phyloP scores from a whole-genome alignment of 2,888 invertebrate species.

The Philaethria dido region DNA sequence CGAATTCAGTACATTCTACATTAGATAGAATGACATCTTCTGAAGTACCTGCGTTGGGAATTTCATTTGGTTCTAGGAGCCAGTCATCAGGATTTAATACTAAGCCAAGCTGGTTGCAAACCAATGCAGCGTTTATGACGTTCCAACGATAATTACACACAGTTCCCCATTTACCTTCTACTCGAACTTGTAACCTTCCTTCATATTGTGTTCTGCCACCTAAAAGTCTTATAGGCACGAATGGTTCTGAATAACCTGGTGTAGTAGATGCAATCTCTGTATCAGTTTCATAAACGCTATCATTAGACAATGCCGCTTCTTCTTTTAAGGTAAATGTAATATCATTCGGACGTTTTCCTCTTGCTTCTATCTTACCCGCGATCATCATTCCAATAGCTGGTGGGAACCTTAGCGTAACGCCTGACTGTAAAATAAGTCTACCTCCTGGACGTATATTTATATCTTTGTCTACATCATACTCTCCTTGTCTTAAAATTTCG shows the following conservation, averaged over 20 bases:
- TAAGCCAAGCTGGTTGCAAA: conserved; percentile 97
- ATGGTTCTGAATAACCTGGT: conserved; percentile 84
- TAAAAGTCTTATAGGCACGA: conserved; percentile 89
- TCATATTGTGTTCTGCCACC: conserved; percentile 92
- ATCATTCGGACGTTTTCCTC: conserved; percentile 90
- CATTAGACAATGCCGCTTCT: conserved; percentile 86
- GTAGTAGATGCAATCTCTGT: conserved; percentile 85
- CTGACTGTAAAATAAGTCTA: conserved; percentile 92
- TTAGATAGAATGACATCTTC: conserved; percentile 92
- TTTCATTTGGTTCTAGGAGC: conserved; percentile 91
- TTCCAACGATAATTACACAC: conserved; percentile 99
- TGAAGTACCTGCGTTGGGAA: conserved; percentile 90
- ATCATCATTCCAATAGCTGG: conserved; percentile 98
- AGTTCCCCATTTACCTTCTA: conserved; percentile 97
- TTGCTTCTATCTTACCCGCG: conserved; percentile 94
- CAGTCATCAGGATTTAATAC: conserved; percentile 96
- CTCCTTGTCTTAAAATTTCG: conserved; percentile 91
- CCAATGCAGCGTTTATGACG: conserved; percentile 94
- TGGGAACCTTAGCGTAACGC: conserved; percentile 94
- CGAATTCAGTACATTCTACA: conserved; percentile 95
- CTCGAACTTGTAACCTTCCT: conserved; percentile 93
- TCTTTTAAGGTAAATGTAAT: conserved; percentile 92
- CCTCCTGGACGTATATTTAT: conserved; percentile 98
- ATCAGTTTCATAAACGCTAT: conserved; percentile 85
- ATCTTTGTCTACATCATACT: conserved; percentile 96